Percentiles rank a stretch among this genome's conserved stretches.
Conservation (phyloP, 92 coral and sea anemone species). For the Galaxea fascicularis region DNA sequence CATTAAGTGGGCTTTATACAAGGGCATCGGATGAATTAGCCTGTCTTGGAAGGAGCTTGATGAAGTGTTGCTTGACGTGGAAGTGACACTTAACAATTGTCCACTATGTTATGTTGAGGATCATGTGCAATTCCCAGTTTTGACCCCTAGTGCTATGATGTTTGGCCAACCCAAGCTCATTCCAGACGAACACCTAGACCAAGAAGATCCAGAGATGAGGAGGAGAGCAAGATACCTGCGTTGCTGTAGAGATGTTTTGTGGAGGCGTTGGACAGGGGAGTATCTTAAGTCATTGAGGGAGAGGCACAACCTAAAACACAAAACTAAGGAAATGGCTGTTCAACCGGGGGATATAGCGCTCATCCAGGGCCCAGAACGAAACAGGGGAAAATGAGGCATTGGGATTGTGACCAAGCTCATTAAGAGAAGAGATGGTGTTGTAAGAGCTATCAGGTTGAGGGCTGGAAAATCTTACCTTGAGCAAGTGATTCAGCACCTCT, state of each 20-base stretch:
- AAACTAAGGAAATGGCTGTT: conserved; percentile 19
- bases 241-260: conserved; percentile 46
- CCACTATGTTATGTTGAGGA: conserved; percentile 40
- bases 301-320: conserved; percentile 35
- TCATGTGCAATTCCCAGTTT: conserved; percentile 23
- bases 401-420: conserved; percentile 16
- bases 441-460: conserved; percentile 15
- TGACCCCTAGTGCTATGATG: conserved; percentile 51
- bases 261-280: conserved; percentile 42
- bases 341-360: conserved; percentile 31
- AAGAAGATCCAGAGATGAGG: conserved; percentile 30
- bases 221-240: conserved; percentile 44
- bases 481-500: conserved; percentile 29
- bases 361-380: conserved; percentile 34
- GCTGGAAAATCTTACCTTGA: conserved; percentile 31
- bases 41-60: conserved; percentile 19
- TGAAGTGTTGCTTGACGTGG: conserved; percentile 30
- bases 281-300: conserved; percentile 18
- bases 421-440: conserved; percentile 11
- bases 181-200: conserved; percentile 26
- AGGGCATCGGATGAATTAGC: not conserved
- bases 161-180: conserved; percentile 28
- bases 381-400: conserved; percentile 47
- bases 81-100: conserved; percentile 19
- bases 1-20: conserved; percentile 12